phyloP scores from a whole-genome alignment of 2,797 vertebrate species.

The Poeciliopsis paucimaculata region DNA sequence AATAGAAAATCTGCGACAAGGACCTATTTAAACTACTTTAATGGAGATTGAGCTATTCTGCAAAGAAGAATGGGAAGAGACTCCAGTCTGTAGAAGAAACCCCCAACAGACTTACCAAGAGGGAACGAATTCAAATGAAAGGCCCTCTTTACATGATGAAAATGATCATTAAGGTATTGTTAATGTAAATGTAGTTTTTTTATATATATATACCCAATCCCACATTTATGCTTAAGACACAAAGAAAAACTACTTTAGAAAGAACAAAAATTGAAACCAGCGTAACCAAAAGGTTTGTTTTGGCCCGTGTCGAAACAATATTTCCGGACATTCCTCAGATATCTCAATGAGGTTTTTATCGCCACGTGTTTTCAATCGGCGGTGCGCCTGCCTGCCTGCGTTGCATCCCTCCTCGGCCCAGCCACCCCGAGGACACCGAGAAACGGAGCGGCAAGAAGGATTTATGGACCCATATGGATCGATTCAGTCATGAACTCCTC shows the following conservation, averaged over 20 bases:
- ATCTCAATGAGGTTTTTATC: constrained; percentile 57
- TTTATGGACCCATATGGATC: constrained; percentile 22
- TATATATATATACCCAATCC: not conserved
- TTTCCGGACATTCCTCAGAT: constrained; percentile 53
- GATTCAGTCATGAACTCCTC: constrained; percentile 49
- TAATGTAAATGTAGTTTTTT: not conserved
- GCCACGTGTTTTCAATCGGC: constrained; percentile 63
- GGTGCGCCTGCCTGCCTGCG: constrained; percentile 19
- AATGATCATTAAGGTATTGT: not conserved
- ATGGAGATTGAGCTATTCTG: not conserved
- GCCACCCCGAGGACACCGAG: constrained; percentile 35
- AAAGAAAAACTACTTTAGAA: constrained; percentile 23
- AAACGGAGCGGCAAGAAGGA: not conserved
- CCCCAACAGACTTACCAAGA: not conserved
- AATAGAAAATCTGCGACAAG: not conserved
- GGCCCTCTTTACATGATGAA: not conserved
- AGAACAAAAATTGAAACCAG: constrained; percentile 46
- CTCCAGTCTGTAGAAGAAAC: not conserved
- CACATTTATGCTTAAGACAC: constrained; percentile 9
- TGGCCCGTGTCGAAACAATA: constrained; percentile 30
- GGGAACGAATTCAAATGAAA: not conserved
- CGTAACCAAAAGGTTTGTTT: constrained; percentile 48
- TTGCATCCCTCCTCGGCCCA: constrained; percentile 39
- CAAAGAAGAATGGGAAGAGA: not conserved
- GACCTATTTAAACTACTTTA: not conserved